phyloP scores from a whole-genome alignment of 2,113 vertebrate genomes.

The Lasiurus cinereus region DNA sequence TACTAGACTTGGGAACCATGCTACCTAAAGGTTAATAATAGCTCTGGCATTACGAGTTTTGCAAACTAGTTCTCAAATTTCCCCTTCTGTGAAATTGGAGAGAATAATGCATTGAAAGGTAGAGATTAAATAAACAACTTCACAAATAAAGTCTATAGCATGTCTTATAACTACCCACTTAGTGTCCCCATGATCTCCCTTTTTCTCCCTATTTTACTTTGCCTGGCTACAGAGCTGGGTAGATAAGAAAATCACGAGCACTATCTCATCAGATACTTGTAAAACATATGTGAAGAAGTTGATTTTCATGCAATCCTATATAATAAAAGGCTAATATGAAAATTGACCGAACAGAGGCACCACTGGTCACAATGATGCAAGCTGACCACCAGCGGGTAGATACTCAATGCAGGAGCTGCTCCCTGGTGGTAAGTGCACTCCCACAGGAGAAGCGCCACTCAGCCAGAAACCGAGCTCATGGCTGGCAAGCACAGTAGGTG shows the following conservation, averaged over 20 bases:
- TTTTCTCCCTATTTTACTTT: not conserved
- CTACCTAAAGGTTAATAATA: constrained; percentile 18
- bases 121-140: constrained; percentile 28
- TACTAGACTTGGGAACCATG: not conserved
- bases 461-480: too few relatives aligned
- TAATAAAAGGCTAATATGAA: not conserved
- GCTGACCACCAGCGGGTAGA: too few relatives aligned
- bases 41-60: constrained; percentile 2
- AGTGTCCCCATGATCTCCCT: not conserved
- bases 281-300: not conserved
- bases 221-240: not conserved
- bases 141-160: not conserved
- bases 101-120: not conserved
- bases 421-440: too few relatives aligned
- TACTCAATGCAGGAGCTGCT: too few relatives aligned
- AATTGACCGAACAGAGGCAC: too few relatives aligned
- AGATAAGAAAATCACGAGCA: not conserved
- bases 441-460: too few relatives aligned
- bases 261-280: not conserved
- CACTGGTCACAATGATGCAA: too few relatives aligned
- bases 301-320: constrained; percentile 7
- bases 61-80: not conserved
- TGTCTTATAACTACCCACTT: not conserved
- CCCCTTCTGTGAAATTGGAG: not conserved
- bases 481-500: too few relatives aligned